Base-by-base conservation (phyloP, 2,888 invertebrate genomes). In the Aethes cnicana region DNA sequence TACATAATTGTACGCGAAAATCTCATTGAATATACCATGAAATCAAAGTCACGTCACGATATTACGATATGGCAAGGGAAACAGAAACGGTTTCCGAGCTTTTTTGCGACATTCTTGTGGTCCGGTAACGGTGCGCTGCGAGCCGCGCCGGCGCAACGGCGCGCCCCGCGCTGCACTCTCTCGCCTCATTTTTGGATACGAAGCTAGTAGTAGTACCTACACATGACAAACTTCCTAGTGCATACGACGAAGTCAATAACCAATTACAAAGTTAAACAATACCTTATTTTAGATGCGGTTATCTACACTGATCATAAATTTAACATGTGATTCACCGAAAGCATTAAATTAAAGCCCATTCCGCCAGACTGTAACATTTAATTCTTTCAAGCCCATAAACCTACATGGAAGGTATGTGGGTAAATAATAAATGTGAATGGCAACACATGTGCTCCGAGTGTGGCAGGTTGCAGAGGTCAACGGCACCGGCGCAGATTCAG, bases 401-500 rank as follows among this genome's bases (percentile, higher is more conserved):
- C 72, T 75, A 65, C 59, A 68, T 68, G 66, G 58, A 42, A 69
- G 66, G 75, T 74, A 75, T 79, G 77, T 74, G 66, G 67, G 74
- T 72, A 77, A 81, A 77, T 78, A 77, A 77, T 64, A 75, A 79
- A 77, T 77, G 71, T 81, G 81, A 82, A 83, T 82, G 77, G 77
- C 79, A 75, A 69, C 74, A 77, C 74, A 78, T 77, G 77, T 78
- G 75, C 75, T 72, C 68, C 60, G 74, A 77, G 72, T 75, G 74
- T 72, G 69, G 74, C 74, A 79, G 72, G 79, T 77, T 77, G 74
- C 62, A 62, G 64, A 71, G 86, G 85, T 88, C 85, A 85, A 77
- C 77, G 84, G 81, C 85, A 84, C 84, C 76, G 78, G 70, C 79
- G 81, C 84, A 84, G 85, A 84, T 86, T 86, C 80, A 83, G 77